Percentiles rank a stretch among this genome's conserved stretches.
Evolutionary conservation across 2,113 vertebrate genomes (phyloP).

Genomic region (Bucco capensis): DNA sequence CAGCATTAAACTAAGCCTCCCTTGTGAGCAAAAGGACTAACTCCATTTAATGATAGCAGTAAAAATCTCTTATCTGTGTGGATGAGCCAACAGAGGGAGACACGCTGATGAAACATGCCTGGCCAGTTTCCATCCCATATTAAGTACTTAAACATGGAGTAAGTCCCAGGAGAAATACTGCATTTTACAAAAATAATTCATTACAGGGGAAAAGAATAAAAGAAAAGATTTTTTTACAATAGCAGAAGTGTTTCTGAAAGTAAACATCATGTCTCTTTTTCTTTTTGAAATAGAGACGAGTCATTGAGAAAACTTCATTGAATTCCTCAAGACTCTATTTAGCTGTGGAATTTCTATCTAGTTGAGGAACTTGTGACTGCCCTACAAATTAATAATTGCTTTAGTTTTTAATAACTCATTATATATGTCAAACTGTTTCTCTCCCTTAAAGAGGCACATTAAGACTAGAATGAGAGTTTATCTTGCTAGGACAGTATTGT

Average conservation of each 20-base stretch:
- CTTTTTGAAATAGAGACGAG: neutral
- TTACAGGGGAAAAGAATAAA: neutral
- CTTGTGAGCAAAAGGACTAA: neutral
- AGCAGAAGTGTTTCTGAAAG: neutral
- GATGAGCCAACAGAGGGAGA: neutral
- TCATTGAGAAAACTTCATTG: neutral
- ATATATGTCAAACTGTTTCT: neutral
- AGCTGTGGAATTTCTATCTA: neutral
- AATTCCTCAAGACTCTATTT: neutral
- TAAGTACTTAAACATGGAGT: neutral
- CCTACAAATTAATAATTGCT: slow-evolving; percentile 7
- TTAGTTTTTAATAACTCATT: slow-evolving; percentile 6
- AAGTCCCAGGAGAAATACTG: neutral
- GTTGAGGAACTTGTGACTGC: neutral
- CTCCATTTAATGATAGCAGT: neutral
- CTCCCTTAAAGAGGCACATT: neutral
- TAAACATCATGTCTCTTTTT: neutral
- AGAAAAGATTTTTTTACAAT: neutral
- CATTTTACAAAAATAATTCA: neutral
- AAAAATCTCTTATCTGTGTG: neutral
- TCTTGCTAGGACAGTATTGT: neutral
- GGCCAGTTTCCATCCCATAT: neutral
- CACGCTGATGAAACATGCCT: neutral
- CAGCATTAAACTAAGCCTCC: neutral
- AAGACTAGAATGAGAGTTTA: neutral